Percentiles rank a stretch among this genome's conserved stretches.
These are phyloP conservation scores for Aurelia aurita complex sp. Pacific DNA, from an alignment of 30 jellyfish, hydroid and myxozoan species.

Conservation along the genomic window DNA sequence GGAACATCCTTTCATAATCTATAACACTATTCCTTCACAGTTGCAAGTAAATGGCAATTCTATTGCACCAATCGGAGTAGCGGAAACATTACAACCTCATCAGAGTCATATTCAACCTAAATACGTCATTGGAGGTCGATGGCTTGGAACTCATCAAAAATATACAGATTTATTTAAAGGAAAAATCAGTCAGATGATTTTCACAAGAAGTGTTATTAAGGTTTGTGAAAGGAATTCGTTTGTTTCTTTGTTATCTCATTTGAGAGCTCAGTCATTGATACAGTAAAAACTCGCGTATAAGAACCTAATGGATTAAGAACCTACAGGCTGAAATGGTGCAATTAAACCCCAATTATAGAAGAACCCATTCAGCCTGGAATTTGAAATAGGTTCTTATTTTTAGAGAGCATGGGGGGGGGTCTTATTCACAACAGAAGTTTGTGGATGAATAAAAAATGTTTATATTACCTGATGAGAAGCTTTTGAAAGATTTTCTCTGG, in stretches of 20 bases:
- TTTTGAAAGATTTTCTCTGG: too few relatives aligned
- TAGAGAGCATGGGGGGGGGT: too few relatives aligned
- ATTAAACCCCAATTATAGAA: too few relatives aligned
- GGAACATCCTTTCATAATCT: too few relatives aligned
- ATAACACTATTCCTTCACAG: constrained; percentile 12
- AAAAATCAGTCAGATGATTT: constrained; percentile 75
- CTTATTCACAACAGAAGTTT: too few relatives aligned
- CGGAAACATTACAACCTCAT: constrained; percentile 51
- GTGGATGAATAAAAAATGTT: too few relatives aligned
- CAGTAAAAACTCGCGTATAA: too few relatives aligned
- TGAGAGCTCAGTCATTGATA: not conserved
- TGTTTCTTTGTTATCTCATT: not conserved
- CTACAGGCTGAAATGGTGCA: too few relatives aligned
- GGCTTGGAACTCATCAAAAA: constrained; percentile 88
- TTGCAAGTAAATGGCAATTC: constrained; percentile 67
- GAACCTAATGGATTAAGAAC: too few relatives aligned
- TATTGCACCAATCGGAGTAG: constrained; percentile 47
- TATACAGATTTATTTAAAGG: constrained; percentile 81
- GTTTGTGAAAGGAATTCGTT: not conserved
- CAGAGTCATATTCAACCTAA: constrained; percentile 89
- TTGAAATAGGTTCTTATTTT: too few relatives aligned
- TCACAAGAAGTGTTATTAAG: constrained; percentile 27
- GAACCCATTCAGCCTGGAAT: too few relatives aligned
- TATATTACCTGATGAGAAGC: too few relatives aligned
- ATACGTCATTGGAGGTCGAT: constrained; percentile 89